phyloP scores from a whole-genome alignment of 2,113 vertebrate species.

The Paraplagusia blochii region DNA sequence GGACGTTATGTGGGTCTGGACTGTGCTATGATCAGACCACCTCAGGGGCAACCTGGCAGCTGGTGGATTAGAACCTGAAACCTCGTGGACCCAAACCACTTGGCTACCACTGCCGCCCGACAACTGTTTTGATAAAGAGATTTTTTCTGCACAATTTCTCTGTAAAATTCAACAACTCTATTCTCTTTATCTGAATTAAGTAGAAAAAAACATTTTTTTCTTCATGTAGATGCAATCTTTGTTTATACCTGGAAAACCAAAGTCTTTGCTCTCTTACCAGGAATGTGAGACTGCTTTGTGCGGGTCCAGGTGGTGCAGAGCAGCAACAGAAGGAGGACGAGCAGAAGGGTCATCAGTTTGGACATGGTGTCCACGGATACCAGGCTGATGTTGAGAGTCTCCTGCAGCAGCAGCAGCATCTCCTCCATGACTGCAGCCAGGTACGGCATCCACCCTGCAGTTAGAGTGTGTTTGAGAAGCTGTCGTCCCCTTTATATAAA shows the following conservation, averaged over 20 bases:
- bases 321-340: conserved; percentile 67
- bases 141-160: no score
- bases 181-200: no score
- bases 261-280: conserved; percentile 74
- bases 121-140: no score
- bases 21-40: no score
- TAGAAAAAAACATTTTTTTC: no score
- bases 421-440: conserved; percentile 52
- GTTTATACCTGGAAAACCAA: neutral
- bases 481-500: conserved; percentile 1
- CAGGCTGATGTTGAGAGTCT: conserved; percentile 59
- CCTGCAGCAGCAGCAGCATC: conserved; percentile 64
- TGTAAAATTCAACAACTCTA: no score
- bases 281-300: conserved; percentile 73
- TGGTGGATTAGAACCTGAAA: no score
- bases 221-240: neutral
- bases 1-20: no score
- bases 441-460: conserved; percentile 1
- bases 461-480: neutral
- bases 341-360: conserved; percentile 63
- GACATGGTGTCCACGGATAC: conserved; percentile 35
- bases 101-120: no score
- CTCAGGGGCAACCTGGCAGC: no score
- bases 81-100: no score
- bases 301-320: conserved; percentile 74